Evolutionary conservation across 1,140 invertebrate genomes (phyloP).

Genomic region (Orussus abietinus): DNA sequence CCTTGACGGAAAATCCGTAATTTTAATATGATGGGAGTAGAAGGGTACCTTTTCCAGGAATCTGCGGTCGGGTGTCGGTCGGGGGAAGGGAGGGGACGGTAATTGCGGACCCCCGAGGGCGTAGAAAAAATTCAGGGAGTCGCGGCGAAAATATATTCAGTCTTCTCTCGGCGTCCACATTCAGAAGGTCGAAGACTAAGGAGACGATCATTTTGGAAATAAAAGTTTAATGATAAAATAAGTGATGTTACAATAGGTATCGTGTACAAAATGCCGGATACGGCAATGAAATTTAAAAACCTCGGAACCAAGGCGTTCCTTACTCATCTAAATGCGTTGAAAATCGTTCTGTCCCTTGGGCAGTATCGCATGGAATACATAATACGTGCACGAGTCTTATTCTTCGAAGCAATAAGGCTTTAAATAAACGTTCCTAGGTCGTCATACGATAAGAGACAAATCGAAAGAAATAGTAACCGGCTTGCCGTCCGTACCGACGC

Average conservation of each 20-base stretch:
- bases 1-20: too few relatives aligned
- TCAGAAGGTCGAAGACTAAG: not conserved
- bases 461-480: too few relatives aligned
- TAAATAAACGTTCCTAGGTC: not conserved
- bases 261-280: too few relatives aligned
- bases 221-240: conserved; percentile 13
- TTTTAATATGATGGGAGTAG: too few relatives aligned
- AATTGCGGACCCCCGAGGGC: conserved; percentile 13
- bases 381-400: not conserved
- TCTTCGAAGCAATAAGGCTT: not conserved
- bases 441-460: too few relatives aligned
- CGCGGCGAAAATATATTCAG: conserved; percentile 2
- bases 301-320: too few relatives aligned
- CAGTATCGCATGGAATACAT: conserved; percentile 3
- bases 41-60: too few relatives aligned
- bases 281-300: too few relatives aligned
- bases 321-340: too few relatives aligned
- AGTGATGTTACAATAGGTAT: conserved; percentile 19
- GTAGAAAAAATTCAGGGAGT: conserved; percentile 1
- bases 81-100: too few relatives aligned
- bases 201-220: not conserved
- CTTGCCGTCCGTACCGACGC: too few relatives aligned
- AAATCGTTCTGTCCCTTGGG: conserved; percentile 5
- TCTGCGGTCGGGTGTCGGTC: too few relatives aligned
- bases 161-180: not conserved